Percentiles rank a stretch among this genome's conserved stretches.
Evolutionary conservation across 2,888 invertebrate species (phyloP).

Genomic region (Ecdyonurus torrentis): DNA sequence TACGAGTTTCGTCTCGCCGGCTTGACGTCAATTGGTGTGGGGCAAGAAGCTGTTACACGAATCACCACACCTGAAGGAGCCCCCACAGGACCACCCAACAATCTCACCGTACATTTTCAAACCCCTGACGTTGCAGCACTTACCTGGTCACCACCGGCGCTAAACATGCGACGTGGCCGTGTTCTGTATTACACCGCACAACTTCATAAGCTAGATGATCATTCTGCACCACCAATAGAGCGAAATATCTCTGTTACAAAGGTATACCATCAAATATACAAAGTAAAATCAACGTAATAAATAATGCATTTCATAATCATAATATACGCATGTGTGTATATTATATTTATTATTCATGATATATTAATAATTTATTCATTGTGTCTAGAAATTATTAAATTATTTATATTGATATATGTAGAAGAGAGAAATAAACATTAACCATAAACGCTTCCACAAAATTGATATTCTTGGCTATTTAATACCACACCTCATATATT

Average conservation of each 20-base stretch:
- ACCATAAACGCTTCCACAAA: no score
- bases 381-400: no score
- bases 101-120: slow-evolving; percentile 21
- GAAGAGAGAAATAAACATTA: no score
- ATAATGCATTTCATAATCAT: no score
- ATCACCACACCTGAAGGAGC: slow-evolving; percentile 37
- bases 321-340: no score
- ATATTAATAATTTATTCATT: no score
- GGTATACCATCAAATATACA: no score
- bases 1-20: slow-evolving; percentile 39
- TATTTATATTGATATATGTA: no score
- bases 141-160: slow-evolving; percentile 27
- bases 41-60: slow-evolving; percentile 32
- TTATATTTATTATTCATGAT: no score
- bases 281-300: no score
- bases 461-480: no score
- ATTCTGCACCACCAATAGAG: slow-evolving; percentile 36
- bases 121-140: slow-evolving; percentile 29
- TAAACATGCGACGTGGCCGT: slow-evolving; percentile 34
- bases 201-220: slow-evolving; percentile 25
- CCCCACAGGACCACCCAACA: slow-evolving; percentile 22
- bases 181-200: slow-evolving; percentile 34
- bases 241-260: slow-evolving; percentile 20
- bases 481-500: no score
- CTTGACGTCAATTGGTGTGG: slow-evolving; percentile 35